Conservation (phyloP, 2,797 vertebrate genomes). For the Tenualosa thibaudeaui region DNA sequence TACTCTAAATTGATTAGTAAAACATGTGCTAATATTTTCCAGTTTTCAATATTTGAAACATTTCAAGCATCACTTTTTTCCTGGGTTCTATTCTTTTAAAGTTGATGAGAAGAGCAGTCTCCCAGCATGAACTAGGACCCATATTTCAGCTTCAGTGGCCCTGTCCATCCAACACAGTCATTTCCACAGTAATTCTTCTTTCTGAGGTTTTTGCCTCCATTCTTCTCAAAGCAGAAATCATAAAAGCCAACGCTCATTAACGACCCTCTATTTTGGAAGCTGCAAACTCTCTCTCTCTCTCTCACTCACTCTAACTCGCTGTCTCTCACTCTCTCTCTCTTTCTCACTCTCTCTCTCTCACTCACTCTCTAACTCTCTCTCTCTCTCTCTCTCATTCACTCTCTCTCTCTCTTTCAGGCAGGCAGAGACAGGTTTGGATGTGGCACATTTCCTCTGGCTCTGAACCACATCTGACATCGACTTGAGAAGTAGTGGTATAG, state of each 20-base stretch:
- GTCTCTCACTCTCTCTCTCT: too few species aligned
- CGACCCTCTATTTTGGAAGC: neutral
- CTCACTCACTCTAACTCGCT: neutral
- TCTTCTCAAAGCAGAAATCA: constrained; percentile 2
- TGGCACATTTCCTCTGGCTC: neutral
- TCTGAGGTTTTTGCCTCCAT: neutral
- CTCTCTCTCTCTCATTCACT: too few species aligned
- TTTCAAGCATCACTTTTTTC: neutral
- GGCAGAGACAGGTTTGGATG: neutral
- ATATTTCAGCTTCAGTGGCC: neutral
- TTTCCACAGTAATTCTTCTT: neutral
- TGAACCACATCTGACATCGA: neutral
- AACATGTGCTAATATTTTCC: neutral
- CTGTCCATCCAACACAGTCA: neutral
- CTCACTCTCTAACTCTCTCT: too few species aligned
- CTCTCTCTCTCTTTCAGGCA: too few species aligned
- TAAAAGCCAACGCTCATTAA: neutral
- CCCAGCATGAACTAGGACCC: neutral
- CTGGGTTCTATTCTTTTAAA: neutral
- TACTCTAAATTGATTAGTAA: neutral
- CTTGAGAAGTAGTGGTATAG: neutral
- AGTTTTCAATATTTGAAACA: neutral
- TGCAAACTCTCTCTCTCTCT: neutral
- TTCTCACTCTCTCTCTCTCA: neutral
- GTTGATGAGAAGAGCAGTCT: neutral